Evolutionary conservation across 2,888 invertebrate genomes (phyloP).

Genomic region (Cryptophagus acutangulus): DNA sequence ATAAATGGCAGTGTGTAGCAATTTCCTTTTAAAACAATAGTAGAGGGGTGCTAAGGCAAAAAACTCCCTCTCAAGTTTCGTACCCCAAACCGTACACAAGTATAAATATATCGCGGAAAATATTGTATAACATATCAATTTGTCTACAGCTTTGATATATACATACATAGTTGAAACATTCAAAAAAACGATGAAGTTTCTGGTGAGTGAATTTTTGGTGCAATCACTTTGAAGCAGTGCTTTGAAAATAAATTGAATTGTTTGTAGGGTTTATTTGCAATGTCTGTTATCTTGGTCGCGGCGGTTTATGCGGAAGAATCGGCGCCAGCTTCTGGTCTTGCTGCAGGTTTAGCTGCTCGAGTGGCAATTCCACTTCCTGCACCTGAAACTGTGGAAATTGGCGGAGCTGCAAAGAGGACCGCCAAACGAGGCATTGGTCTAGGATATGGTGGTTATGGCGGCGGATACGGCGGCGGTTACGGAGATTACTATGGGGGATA

Average conservation of each 20-base stretch:
- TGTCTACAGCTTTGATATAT: no score
- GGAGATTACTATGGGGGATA: slow-evolving; percentile 27
- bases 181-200: slow-evolving; percentile 28
- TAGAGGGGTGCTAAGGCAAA: slow-evolving; percentile 28
- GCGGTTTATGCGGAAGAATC: slow-evolving; percentile 20
- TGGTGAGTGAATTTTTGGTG: slow-evolving; percentile 27
- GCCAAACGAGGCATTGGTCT: slow-evolving; percentile 37
- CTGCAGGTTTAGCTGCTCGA: no score
- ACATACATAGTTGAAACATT: slow-evolving; percentile 1
- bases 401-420: slow-evolving; percentile 30
- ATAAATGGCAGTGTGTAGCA: slow-evolving; percentile 25
- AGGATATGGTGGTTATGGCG: slow-evolving; percentile 23
- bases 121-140: no score
- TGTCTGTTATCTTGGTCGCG: slow-evolving; percentile 18
- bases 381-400: slow-evolving; percentile 18
- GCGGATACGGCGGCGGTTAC: slow-evolving; percentile 23
- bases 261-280: slow-evolving; percentile 3
- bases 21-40: slow-evolving; percentile 22
- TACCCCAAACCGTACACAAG: slow-evolving; percentile 13
- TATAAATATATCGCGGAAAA: slow-evolving; percentile 6
- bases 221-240: no score
- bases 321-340: no score
- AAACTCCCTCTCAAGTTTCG: slow-evolving; percentile 12
- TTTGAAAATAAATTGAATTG: no score
- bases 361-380: no score